Evolutionary conservation across 2,113 vertebrate species (phyloP).

Genomic region (Pantherophis guttatus): DNA sequence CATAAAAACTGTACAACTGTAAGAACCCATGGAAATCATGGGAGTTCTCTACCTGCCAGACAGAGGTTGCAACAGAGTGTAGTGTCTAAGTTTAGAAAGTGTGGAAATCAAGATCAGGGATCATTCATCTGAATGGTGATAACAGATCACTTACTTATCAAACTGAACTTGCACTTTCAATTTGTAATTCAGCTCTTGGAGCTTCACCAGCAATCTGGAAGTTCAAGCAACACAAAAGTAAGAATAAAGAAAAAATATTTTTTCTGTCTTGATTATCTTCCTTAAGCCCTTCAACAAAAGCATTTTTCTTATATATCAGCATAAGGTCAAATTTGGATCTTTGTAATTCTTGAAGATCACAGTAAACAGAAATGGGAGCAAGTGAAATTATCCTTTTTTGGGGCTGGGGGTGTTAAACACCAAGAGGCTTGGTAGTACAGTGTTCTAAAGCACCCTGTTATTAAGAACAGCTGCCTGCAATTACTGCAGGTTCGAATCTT

Average conservation of each 20-base stretch:
- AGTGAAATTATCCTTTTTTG: not conserved
- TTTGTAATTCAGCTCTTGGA: conserved; percentile 94
- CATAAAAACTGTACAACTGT: not conserved
- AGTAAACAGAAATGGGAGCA: not conserved
- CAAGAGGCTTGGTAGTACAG: no score
- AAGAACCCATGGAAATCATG: not conserved
- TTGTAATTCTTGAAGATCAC: not conserved
- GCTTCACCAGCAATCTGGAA: conserved; percentile 88
- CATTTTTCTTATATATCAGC: not conserved
- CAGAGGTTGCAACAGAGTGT: not conserved
- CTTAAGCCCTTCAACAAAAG: not conserved
- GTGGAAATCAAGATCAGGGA: not conserved
- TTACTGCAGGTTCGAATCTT: no score
- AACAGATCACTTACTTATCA: conserved; percentile 85
- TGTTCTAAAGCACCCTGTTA: no score
- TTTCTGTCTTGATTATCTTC: not conserved
- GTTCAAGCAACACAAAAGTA: conserved; percentile 16
- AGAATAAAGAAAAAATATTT: not conserved
- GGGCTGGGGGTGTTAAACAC: no score
- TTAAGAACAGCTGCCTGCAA: no score
- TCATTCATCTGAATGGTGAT: not conserved
- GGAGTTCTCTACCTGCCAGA: not conserved
- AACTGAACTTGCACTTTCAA: conserved; percentile 92
- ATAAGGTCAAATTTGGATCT: no score
- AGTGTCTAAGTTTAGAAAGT: not conserved